Evolutionary conservation across 1,140 invertebrate genomes (phyloP).

Genomic region (Euborellia annulipes): DNA sequence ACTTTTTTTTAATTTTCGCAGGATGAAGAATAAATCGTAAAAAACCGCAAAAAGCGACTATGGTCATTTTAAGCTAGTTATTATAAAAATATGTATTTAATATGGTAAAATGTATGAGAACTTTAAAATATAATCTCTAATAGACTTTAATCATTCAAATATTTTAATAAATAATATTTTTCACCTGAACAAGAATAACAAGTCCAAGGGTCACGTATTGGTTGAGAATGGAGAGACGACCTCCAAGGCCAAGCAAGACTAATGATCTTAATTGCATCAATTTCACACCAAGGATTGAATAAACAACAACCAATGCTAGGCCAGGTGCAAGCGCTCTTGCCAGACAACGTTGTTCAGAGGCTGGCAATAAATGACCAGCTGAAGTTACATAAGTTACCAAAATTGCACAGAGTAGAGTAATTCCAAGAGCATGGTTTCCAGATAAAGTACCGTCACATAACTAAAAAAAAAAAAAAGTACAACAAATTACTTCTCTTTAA

Average conservation of each 20-base stretch:
- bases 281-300: conserved; percentile 26
- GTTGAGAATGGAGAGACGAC: conserved; percentile 24
- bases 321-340: conserved; percentile 22
- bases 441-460: conserved; percentile 30
- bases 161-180: no score
- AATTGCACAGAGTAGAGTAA: conserved; percentile 29
- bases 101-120: no score
- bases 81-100: no score
- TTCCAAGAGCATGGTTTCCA: conserved; percentile 31
- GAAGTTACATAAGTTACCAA: conserved; percentile 28
- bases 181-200: conserved; percentile 25
- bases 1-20: no score
- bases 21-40: no score
- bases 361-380: conserved; percentile 28
- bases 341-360: conserved; percentile 22
- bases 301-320: conserved; percentile 20
- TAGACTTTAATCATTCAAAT: no score
- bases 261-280: conserved; percentile 25
- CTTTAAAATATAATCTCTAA: no score
- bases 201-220: conserved; percentile 26
- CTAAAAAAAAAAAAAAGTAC: conserved; percentile 24
- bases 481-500: no score
- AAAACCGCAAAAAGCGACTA: no score
- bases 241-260: conserved; percentile 25
- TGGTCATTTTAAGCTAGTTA: no score